Base-by-base conservation (phyloP, 2,888 invertebrate genomes). In the Dolichomitus sp. region DNA sequence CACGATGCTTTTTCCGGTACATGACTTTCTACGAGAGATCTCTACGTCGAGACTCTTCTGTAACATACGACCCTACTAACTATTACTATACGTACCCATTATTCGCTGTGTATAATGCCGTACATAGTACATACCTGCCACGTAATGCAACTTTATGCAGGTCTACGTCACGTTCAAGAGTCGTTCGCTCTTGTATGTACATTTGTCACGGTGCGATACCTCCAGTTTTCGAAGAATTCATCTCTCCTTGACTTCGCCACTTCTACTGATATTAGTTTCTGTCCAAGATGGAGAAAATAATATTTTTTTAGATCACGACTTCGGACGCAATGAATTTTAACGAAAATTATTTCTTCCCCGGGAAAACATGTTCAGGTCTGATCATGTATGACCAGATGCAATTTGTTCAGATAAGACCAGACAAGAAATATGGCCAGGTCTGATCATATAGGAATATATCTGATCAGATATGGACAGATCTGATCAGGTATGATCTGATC, bases 1-100 rank as follows among this genome's bases (percentile, higher is more conserved):
- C 69, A 69, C 74, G 80, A 54, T 75, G 69, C 74, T 80, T 80
- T 80, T 80, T 69, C 74, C 80, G 69, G 63, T 80, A 75, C 80
- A 70, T 70, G 80, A 80, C 74, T 75, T 75, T 75, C 79, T 61
- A 73, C 72, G 72, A 79, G 54, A 54, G 54, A 54, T 65, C 72
- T 66, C 70, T 48, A 50, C 68, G 50, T 69, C 66, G 75, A 66
- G 75, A 17, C 27, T 66, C 75, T 57, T 57, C 66, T 14, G 65
- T 65, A 45, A 65, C 45, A 14, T 65, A 65, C 48, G 17, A 57
- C 45, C 30, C 54, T 57, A 59, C 45, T 27, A 66, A 52, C 33
- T 66, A 48, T n/a, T 48, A 48, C 57, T 48, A 66, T 66, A 48
- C 23, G 27, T 48, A 5, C 27, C 23, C 12, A 14, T 2, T 17